phyloP scores from a whole-genome alignment of 2,797 vertebrate genomes.

The Synanceia verrucosa region DNA sequence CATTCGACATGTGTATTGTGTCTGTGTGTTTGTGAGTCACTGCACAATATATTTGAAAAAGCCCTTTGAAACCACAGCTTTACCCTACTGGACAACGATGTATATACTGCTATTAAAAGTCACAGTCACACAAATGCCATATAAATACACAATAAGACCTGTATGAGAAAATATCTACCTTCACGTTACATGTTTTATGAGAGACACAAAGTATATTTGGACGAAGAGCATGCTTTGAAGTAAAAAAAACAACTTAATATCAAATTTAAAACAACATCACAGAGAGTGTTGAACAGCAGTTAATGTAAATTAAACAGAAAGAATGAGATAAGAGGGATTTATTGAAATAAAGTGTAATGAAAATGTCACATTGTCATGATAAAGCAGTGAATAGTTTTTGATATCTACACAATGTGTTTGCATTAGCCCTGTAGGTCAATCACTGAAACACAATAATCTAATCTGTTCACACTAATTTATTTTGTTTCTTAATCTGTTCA shows the following conservation, averaged over 20 bases:
- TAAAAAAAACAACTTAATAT: not conserved
- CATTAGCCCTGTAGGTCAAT: not conserved
- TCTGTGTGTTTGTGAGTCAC: constrained; percentile 3
- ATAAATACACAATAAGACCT: not conserved
- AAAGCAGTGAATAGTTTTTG: not conserved
- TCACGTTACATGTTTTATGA: too few relatives aligned
- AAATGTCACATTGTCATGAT: not conserved
- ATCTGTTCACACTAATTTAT: constrained; percentile 37
- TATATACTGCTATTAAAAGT: not conserved
- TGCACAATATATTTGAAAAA: not conserved
- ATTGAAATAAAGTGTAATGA: not conserved
- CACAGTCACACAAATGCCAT: not conserved
- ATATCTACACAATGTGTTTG: not conserved
- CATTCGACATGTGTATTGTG: not conserved
- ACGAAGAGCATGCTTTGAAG: not conserved
- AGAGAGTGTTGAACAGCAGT: not conserved
- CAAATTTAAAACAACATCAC: not conserved
- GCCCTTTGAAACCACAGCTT: not conserved
- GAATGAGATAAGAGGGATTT: not conserved
- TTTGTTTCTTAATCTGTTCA: constrained; percentile 32
- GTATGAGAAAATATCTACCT: not conserved
- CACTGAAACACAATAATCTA: constrained; percentile 2
- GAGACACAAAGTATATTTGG: not conserved
- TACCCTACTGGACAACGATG: not conserved
- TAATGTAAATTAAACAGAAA: not conserved